phyloP scores from a whole-genome alignment of 1,140 invertebrate species.

The Nasonia vitripennis region DNA sequence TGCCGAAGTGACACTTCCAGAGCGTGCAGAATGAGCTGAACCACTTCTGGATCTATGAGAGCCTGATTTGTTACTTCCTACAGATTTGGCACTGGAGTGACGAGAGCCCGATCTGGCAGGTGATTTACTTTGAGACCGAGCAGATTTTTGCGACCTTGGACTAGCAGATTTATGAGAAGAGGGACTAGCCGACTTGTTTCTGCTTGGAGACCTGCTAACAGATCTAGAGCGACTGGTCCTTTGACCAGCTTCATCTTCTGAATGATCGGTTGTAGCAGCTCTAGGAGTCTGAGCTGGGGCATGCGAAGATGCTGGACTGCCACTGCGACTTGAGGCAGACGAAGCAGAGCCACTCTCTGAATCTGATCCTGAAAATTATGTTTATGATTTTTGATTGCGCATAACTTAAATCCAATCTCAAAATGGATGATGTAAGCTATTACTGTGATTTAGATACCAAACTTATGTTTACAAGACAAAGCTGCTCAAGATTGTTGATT shows the following conservation, averaged over 20 bases:
- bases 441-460: no score
- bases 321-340: slow-evolving; percentile 68
- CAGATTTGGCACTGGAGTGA: slow-evolving; percentile 66
- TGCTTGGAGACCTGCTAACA: slow-evolving; percentile 62
- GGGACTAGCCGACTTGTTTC: slow-evolving; percentile 61
- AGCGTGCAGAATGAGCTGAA: slow-evolving; percentile 57
- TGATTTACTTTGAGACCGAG: slow-evolving; percentile 66
- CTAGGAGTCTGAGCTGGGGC: slow-evolving; percentile 59
- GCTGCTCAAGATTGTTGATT: no score
- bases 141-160: slow-evolving; percentile 64
- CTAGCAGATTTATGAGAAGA: slow-evolving; percentile 63
- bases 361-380: slow-evolving; percentile 62
- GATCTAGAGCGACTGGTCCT: slow-evolving; percentile 64
- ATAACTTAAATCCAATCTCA: no score
- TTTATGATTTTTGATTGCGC: background rate
- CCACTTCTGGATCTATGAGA: slow-evolving; percentile 69
- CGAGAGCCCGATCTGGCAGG: slow-evolving; percentile 60
- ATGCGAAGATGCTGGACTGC: slow-evolving; percentile 61
- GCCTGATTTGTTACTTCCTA: slow-evolving; percentile 69
- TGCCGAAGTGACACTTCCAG: slow-evolving; percentile 49
- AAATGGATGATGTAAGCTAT: no score
- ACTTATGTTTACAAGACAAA: no score
- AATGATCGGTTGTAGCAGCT: slow-evolving; percentile 60
- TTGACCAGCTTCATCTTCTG: slow-evolving; percentile 61
- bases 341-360: slow-evolving; percentile 73